phyloP scores from a whole-genome alignment of 2,113 vertebrate species.

The Psammodynastes pulverulentus region DNA sequence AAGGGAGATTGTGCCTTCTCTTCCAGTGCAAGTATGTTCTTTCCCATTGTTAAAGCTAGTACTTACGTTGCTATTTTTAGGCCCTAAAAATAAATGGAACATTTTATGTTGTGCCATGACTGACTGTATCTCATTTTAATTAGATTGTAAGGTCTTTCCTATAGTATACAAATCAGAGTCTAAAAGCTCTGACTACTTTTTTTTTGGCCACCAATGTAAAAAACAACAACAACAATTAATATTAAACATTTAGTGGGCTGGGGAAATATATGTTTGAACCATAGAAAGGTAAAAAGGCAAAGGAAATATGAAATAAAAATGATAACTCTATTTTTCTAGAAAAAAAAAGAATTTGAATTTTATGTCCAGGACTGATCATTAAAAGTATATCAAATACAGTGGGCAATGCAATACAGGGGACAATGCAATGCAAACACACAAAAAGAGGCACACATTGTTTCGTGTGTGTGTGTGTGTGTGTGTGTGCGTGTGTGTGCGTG shows the following conservation, averaged over 20 bases:
- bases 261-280: not conserved
- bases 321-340: not conserved
- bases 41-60: not conserved
- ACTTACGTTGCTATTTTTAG: not conserved
- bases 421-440: not conserved
- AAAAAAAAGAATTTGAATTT: not conserved
- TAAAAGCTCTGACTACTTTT: not conserved
- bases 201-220: not conserved
- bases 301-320: not conserved
- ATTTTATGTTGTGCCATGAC: not conserved
- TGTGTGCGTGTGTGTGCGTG: not conserved
- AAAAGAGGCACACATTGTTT: not conserved
- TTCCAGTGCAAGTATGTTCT: not conserved
- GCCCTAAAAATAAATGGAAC: not conserved
- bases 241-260: not conserved
- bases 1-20: not conserved
- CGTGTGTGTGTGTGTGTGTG: not conserved
- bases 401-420: not conserved
- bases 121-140: constrained; percentile 7
- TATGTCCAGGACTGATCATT: not conserved
- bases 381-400: not conserved
- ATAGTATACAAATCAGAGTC: not conserved
- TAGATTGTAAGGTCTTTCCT: not conserved
- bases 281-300: not conserved
- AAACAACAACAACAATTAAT: not conserved